Percentiles rank a stretch among this genome's conserved stretches.
phyloP scores from a whole-genome alignment of 2,888 invertebrate genomes.

The Spisula solida region DNA sequence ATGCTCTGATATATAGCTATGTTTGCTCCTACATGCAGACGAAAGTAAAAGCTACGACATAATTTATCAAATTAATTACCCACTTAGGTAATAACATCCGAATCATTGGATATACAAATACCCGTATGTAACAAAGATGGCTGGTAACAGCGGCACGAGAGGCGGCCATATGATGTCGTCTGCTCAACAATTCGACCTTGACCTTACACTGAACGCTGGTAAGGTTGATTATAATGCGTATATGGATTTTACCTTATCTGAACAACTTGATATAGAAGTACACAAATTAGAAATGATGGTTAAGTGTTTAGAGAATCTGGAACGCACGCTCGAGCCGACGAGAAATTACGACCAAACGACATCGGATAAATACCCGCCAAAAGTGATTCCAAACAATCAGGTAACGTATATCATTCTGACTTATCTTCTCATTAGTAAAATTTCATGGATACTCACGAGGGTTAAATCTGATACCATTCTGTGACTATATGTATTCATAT shows the following conservation, averaged over 20 bases:
- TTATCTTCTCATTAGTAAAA: constrained; percentile 51
- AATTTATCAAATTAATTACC: constrained; percentile 63
- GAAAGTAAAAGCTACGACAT: constrained; percentile 63
- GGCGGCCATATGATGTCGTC: constrained; percentile 47
- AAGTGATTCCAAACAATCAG: constrained; percentile 46
- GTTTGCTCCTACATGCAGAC: constrained; percentile 63
- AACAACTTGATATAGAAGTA: constrained; percentile 71
- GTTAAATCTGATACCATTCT: constrained; percentile 35
- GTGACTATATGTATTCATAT: constrained; percentile 5
- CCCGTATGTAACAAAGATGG: constrained; percentile 49
- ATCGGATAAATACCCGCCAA: constrained; percentile 55
- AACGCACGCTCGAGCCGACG: constrained; percentile 60
- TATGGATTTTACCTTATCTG: constrained; percentile 59
- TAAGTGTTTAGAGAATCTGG: constrained; percentile 66
- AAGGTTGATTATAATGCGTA: constrained; percentile 40
- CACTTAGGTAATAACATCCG: constrained; percentile 64
- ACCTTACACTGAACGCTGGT: constrained; percentile 41
- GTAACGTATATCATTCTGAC: constrained; percentile 59
- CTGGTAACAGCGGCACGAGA: constrained; percentile 58
- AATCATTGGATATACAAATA: constrained; percentile 59
- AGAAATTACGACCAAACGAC: constrained; percentile 59
- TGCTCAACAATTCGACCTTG: constrained; percentile 46
- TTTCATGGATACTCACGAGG: constrained; percentile 53
- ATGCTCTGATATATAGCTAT: constrained; percentile 64
- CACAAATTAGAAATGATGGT: constrained; percentile 68